phyloP scores from a whole-genome alignment of 2,797 vertebrate species.

The Melopsittacus undulatus region DNA sequence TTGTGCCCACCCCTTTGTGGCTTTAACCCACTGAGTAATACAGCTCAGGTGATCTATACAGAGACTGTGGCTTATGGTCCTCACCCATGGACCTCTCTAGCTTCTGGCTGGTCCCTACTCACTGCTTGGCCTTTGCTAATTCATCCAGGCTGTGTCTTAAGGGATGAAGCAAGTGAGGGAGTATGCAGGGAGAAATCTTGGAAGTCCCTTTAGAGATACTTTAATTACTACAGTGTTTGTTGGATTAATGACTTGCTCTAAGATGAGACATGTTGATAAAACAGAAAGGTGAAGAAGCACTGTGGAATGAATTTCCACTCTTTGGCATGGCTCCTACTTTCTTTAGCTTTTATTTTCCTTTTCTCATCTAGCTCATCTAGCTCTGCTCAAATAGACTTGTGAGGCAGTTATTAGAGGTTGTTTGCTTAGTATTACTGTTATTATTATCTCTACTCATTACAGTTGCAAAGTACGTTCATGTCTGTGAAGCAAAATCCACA shows the following conservation, averaged over 20 bases:
- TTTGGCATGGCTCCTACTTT: not conserved
- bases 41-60: fast-evolving
- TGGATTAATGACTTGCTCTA: not conserved
- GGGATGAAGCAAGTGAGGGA: not conserved
- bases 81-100: not conserved
- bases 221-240: not conserved
- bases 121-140: not conserved
- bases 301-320: not conserved
- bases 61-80: fast-evolving
- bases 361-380: not conserved
- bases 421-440: not conserved
- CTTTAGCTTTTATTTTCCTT: not conserved
- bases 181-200: not conserved
- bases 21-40: not conserved
- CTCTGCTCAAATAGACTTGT: not conserved
- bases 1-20: not conserved
- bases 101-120: not conserved
- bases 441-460: not conserved
- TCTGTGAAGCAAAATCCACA: not conserved
- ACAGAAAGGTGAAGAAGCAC: not conserved
- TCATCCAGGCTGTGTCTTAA: not conserved
- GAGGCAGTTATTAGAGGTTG: not conserved
- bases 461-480: not conserved
- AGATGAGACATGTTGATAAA: fast-evolving
- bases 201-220: not conserved